These are phyloP conservation scores for Meles meles DNA, from an alignment of 2,113 vertebrate species.

Conservation along the genomic window DNA sequence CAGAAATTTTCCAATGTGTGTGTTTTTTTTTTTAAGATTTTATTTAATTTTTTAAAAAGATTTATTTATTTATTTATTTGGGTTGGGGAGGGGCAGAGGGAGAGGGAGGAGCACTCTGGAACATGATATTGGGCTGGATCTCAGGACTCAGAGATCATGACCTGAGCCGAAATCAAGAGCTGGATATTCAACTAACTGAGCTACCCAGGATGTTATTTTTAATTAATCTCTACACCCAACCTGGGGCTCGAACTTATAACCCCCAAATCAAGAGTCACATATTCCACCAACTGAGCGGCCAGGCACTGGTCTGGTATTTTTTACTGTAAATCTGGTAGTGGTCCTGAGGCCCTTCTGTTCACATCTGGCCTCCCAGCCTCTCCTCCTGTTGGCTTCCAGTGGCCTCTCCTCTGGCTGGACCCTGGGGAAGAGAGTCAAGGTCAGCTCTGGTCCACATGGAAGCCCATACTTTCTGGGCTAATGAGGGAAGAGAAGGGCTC, in stretches of 20 bases:
- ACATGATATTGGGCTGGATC: not conserved
- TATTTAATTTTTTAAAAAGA: not conserved
- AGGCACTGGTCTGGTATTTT: not conserved
- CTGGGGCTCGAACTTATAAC: not conserved
- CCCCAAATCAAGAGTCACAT: not conserved
- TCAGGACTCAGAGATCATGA: not conserved
- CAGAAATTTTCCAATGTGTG: not conserved
- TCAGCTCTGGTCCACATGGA: not conserved
- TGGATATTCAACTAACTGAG: not conserved
- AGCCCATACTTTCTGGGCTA: not conserved
- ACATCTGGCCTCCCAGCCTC: not conserved
- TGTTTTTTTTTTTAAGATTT: not conserved
- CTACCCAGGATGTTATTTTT: not conserved
- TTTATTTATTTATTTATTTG: not conserved
- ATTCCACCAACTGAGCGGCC: not conserved
- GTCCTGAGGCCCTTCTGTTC: not conserved
- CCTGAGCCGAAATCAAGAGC: not conserved
- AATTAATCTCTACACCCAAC: not conserved
- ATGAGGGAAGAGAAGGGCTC: not conserved
- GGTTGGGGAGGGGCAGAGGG: not conserved
- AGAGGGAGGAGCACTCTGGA: not conserved
- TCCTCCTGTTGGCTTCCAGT: slow-evolving; percentile 71
- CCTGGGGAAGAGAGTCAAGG: slow-evolving; percentile 10
- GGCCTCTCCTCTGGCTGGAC: slow-evolving; percentile 80
- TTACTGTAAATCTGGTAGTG: not conserved